A percentile compares a stretch with the other conserved stretches of the same genome.
phyloP scores from a whole-genome alignment of 2,797 vertebrate species.

The Podarcis siculus region DNA sequence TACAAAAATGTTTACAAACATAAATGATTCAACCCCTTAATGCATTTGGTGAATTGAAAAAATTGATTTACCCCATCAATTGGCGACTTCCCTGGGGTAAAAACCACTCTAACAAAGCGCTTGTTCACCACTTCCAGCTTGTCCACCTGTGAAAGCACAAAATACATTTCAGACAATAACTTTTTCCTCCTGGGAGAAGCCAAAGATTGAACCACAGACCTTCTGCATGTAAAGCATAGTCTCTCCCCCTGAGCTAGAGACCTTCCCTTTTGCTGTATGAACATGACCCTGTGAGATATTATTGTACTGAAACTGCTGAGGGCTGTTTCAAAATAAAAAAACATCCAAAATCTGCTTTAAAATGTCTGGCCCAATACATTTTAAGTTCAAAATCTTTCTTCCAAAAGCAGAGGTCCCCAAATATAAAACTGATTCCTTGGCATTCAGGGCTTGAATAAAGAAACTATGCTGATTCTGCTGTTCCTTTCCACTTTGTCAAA shows the following conservation, averaged over 20 bases:
- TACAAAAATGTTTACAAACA: neutral
- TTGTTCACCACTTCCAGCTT: constrained; percentile 96
- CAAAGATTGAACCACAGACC: neutral
- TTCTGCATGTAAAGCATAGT: neutral
- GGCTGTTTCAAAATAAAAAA: neutral
- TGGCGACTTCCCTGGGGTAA: constrained; percentile 86
- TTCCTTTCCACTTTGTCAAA: neutral
- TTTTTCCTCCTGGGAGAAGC: neutral
- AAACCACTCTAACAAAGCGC: constrained; percentile 92
- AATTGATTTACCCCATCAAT: constrained; percentile 85
- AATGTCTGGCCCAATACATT: neutral
- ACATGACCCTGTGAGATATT: neutral
- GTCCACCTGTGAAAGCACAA: constrained; percentile 82
- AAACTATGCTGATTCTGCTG: neutral
- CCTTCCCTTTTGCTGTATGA: neutral
- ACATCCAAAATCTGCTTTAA: neutral
- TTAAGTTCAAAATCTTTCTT: neutral
- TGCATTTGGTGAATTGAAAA: constrained; percentile 40
- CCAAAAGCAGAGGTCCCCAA: neutral
- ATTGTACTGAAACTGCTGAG: neutral
- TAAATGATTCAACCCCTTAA: neutral
- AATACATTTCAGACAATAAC: neutral
- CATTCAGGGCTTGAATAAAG: neutral
- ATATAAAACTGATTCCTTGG: neutral
- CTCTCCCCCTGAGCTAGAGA: neutral